These are phyloP conservation scores for Tympanoctomys barrerae DNA, from an alignment of 2,797 vertebrate species.

Conservation along the genomic window DNA sequence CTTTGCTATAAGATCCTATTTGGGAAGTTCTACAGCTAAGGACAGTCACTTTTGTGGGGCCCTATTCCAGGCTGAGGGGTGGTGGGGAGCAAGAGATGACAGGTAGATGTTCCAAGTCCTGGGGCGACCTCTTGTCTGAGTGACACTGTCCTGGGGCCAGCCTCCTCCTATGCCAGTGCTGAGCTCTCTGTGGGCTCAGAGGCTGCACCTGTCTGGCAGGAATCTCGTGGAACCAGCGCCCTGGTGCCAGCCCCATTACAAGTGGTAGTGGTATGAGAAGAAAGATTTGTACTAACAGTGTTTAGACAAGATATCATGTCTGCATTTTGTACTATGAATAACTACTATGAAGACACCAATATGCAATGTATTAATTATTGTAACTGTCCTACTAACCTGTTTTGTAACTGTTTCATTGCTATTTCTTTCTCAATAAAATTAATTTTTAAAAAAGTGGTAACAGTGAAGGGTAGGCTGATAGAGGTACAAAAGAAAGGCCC, in stretches of 20 bases:
- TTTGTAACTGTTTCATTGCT: too few relatives aligned
- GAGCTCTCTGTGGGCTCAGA: neutral
- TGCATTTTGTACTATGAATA: too few relatives aligned
- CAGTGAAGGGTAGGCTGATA: too few relatives aligned
- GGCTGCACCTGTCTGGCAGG: neutral
- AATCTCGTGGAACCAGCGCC: neutral
- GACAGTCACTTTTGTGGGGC: neutral
- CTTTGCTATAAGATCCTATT: neutral
- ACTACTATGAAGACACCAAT: too few relatives aligned
- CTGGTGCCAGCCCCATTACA: neutral
- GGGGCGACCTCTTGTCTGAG: neutral
- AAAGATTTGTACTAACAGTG: too few relatives aligned
- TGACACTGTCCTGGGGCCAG: neutral
- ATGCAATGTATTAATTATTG: too few relatives aligned
- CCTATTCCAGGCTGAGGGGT: neutral
- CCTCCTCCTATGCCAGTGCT: neutral
- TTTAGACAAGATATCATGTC: too few relatives aligned
- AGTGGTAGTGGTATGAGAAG: neutral
- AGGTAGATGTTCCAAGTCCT: neutral
- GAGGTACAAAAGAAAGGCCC: neutral
- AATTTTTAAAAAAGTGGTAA: too few relatives aligned
- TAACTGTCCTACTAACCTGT: too few relatives aligned
- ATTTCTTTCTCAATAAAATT: too few relatives aligned
- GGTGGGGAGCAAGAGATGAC: neutral
- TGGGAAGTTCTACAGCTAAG: neutral